A percentile compares a stretch with the other conserved stretches of the same genome.
phyloP scores from a whole-genome alignment of 2,113 vertebrate species.

The Numenius arquata region DNA sequence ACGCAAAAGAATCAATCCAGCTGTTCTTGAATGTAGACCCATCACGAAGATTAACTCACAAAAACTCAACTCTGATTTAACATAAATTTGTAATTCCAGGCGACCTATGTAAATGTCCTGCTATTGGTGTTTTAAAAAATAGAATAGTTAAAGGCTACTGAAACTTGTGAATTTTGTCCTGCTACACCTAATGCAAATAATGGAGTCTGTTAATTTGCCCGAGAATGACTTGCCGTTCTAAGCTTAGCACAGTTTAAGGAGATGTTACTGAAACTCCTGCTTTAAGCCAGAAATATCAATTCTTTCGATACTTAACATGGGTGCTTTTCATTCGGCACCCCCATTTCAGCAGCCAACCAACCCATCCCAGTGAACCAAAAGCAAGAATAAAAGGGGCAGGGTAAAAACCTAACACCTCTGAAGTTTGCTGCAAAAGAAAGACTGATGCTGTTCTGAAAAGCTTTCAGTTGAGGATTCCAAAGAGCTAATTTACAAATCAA shows the following conservation, averaged over 20 bases:
- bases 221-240: background rate
- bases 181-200: background rate
- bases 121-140: background rate
- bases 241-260: background rate
- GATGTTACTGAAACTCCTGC: background rate
- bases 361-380: background rate
- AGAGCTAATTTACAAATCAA: conserved; percentile 31
- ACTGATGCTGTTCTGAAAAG: background rate
- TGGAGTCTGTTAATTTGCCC: background rate
- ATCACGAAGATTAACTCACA: background rate
- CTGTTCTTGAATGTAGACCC: background rate
- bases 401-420: background rate
- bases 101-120: background rate
- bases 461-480: background rate
- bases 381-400: background rate
- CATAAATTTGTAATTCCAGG: background rate
- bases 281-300: background rate
- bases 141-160: background rate
- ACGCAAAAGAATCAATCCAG: background rate
- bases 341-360: background rate
- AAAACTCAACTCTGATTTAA: background rate
- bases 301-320: background rate
- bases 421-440: background rate
- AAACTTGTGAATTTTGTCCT: background rate
- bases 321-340: background rate